Evolutionary conservation across 2,888 invertebrate genomes (phyloP).

Genomic region (Limenitis camilla): DNA sequence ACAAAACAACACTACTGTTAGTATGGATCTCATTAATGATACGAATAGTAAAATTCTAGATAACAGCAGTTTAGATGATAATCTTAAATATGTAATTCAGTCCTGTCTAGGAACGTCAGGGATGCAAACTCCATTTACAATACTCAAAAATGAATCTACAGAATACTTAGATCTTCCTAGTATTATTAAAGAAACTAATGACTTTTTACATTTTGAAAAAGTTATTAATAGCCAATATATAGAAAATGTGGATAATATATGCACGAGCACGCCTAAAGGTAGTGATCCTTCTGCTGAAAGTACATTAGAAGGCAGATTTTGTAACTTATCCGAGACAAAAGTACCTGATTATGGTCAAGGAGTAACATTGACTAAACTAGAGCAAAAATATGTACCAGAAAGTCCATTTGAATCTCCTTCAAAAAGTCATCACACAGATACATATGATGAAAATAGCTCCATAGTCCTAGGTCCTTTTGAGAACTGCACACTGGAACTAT

Average conservation of each 20-base stretch:
- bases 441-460: slow-evolving; percentile 67
- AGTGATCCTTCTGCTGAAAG: slow-evolving; percentile 46
- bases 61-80: slow-evolving; percentile 32
- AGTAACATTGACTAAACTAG: slow-evolving; percentile 40
- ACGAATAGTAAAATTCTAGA: slow-evolving; percentile 42
- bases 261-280: slow-evolving; percentile 55
- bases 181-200: slow-evolving; percentile 43
- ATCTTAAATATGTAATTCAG: slow-evolving; percentile 34
- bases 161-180: slow-evolving; percentile 62
- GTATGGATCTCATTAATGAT: slow-evolving; percentile 59
- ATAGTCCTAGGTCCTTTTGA: slow-evolving; percentile 76
- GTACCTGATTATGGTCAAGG: slow-evolving; percentile 39
- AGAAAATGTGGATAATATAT: slow-evolving; percentile 31
- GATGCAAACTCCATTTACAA: slow-evolving; percentile 24
- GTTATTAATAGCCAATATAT: slow-evolving; percentile 32
- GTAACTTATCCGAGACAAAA: slow-evolving; percentile 39
- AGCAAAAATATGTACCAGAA: slow-evolving; percentile 49
- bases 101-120: slow-evolving; percentile 33
- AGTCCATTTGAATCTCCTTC: slow-evolving; percentile 66
- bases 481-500: slow-evolving; percentile 69
- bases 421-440: slow-evolving; percentile 62
- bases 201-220: slow-evolving; percentile 53
- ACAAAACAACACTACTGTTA: slow-evolving; percentile 39
- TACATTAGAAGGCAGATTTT: slow-evolving; percentile 35
- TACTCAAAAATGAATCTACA: slow-evolving; percentile 53